A percentile compares a stretch with the other conserved stretches of the same genome.
phyloP scores from a whole-genome alignment of 1,140 invertebrate genomes.

The Aphelinus atriplicis region DNA sequence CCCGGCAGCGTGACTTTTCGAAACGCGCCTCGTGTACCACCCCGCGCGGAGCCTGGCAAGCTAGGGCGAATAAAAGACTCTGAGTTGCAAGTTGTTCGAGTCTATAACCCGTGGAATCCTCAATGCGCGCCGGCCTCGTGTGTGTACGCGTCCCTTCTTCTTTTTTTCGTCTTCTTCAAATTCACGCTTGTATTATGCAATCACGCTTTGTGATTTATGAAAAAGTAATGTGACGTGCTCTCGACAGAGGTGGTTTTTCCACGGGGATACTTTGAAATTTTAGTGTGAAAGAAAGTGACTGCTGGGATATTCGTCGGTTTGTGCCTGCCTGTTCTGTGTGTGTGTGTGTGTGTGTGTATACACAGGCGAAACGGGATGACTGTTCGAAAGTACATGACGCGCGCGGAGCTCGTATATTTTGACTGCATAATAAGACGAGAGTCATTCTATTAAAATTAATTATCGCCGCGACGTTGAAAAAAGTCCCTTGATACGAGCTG shows the following conservation, averaged over 20 bases:
- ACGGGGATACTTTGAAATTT: constrained; percentile 12
- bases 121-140: too few relatives aligned
- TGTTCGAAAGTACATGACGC: not conserved
- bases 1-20: too few relatives aligned
- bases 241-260: constrained; percentile 9
- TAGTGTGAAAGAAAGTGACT: constrained; percentile 9
- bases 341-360: not conserved
- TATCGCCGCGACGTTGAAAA: constrained; percentile 23
- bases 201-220: constrained; percentile 36
- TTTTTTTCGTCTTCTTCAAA: too few relatives aligned
- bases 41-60: too few relatives aligned
- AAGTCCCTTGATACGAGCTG: not conserved
- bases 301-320: not conserved
- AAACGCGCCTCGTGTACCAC: too few relatives aligned
- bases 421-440: constrained; percentile 34
- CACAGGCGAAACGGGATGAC: constrained; percentile 29
- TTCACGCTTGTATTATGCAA: not conserved
- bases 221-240: constrained; percentile 28
- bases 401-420: constrained; percentile 9
- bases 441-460: constrained; percentile 39
- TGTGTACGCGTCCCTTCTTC: too few relatives aligned
- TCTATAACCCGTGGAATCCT: too few relatives aligned
- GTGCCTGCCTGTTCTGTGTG: too few relatives aligned
- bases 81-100: too few relatives aligned
- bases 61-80: too few relatives aligned